These are phyloP conservation scores for Benthosema pterotum DNA, from an alignment of 2,797 vertebrate species.

Conservation along the genomic window DNA sequence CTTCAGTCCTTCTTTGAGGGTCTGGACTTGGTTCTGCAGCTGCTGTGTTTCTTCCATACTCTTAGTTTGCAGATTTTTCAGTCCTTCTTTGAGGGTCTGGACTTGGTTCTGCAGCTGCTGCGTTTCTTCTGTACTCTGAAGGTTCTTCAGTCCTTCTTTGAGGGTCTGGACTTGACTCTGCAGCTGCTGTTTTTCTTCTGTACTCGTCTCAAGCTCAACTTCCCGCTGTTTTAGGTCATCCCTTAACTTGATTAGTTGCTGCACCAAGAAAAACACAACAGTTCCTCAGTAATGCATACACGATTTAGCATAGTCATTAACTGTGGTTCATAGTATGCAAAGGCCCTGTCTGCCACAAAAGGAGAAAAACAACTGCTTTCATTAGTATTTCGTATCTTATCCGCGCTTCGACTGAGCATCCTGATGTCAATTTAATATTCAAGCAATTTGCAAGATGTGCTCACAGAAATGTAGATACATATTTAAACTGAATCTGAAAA, in stretches of 20 bases:
- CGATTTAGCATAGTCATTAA: slow-evolving; percentile 6
- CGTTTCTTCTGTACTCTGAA: slow-evolving; percentile 50
- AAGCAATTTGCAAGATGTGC: not conserved
- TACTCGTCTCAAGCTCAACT: slow-evolving; percentile 87
- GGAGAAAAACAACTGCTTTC: slow-evolving; percentile 35
- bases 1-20: no score
- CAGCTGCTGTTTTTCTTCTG: slow-evolving; percentile 89
- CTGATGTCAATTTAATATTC: slow-evolving; percentile 16
- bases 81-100: no score
- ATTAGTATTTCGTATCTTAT: slow-evolving; percentile 37
- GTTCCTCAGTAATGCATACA: slow-evolving; percentile 11
- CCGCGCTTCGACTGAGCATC: slow-evolving; percentile 20
- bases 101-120: no score
- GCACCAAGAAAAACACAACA: slow-evolving; percentile 38
- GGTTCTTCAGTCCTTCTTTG: slow-evolving; percentile 85
- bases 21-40: no score
- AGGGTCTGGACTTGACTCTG: slow-evolving; percentile 87
- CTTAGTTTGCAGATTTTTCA: no score
- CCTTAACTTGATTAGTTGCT: slow-evolving; percentile 93
- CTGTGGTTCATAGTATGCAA: not conserved
- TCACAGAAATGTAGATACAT: no score
- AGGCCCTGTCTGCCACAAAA: slow-evolving; percentile 13
- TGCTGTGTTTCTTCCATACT: no score
- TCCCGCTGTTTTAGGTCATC: slow-evolving; percentile 92
- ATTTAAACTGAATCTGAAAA: no score